Conservation (phyloP, 1,140 invertebrate genomes). For the Drosophila sturtevanti region DNA sequence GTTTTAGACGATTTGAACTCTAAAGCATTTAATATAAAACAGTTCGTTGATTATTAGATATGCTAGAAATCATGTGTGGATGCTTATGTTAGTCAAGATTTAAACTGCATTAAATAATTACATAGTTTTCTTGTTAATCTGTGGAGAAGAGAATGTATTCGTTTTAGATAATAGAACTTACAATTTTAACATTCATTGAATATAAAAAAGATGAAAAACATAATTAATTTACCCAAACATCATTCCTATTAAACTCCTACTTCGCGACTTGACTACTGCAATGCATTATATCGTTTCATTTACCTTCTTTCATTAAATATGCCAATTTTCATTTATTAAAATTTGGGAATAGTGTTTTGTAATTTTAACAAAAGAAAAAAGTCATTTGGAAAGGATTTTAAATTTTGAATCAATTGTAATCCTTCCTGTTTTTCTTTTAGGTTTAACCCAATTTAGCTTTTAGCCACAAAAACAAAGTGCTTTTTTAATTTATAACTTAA, state of each 20-base stretch:
- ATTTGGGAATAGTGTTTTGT: no score
- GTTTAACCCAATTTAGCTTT: slow-evolving; percentile 27
- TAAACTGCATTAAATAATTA: not conserved
- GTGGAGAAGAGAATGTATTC: no score
- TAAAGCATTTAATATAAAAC: not conserved
- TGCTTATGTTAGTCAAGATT: not conserved
- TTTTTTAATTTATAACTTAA: slow-evolving; percentile 65
- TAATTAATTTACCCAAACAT: no score
- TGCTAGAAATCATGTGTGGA: not conserved
- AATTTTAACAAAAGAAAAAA: not conserved
- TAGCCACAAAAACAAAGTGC: slow-evolving; percentile 50
- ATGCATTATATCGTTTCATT: no score
- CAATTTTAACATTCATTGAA: no score
- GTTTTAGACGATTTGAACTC: slow-evolving; percentile 18
- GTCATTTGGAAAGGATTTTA: not conserved
- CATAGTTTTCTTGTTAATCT: no score
- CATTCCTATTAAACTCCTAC: no score
- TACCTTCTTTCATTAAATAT: no score
- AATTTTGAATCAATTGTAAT: slow-evolving; percentile 20
- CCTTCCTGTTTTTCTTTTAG: slow-evolving; percentile 28
- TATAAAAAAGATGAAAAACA: no score
- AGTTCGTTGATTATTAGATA: not conserved
- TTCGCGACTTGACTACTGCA: no score
- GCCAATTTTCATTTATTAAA: no score
- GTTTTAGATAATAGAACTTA: no score